Evolutionary conservation across 1,140 invertebrate genomes (phyloP), one percentile per base, ranked within the genome.

Genomic region (Phortica variegata): DNA sequence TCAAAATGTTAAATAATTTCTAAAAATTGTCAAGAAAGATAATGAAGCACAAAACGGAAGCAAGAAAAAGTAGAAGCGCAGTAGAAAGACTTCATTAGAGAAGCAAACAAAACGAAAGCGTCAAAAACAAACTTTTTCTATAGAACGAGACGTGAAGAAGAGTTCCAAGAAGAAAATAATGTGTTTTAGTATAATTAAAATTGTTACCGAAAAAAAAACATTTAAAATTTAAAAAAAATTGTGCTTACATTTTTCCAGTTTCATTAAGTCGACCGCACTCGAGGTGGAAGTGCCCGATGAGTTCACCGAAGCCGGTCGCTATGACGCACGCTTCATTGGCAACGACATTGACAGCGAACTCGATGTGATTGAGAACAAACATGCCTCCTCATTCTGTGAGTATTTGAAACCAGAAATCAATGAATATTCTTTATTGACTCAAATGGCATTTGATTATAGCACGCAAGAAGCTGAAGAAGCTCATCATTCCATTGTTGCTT

Each of bases 331-430:
- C 50, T 90, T 91, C 70, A 79, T 91, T 16, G 70, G 71, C 21
- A 88, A 90, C 53, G 88, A 90, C 61, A 89, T 91, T 52, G 85
- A 86, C 37, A 85, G 87, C 59, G 89, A 91, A 75, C 83, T 91
- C 3, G 87, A 90, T 61, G 81, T 85, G 2, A 81, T 90, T 47
- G 88, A 90, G 65, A 84, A 90, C 54, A 88, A 91, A 72, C 88
- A 86, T 52, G 60, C 82, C 82, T 20, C 73, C 85, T 21, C 63
- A 26, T 88, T 89, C 70, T 88, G 89, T 91, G 79, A 87, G 87
- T 83, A 56, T 45, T 18, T 9, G 17, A 31, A 13, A 49, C n/a
- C 18, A 46, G 18, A 50, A 15, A 39, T 19, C 26, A 29, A 21
- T 45, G 3, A 36, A 6, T 8, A 3, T 17, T 21, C 6, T 20